Evolutionary conservation across 2,888 invertebrate species (phyloP).

Genomic region (Boloria euphrosyne): DNA sequence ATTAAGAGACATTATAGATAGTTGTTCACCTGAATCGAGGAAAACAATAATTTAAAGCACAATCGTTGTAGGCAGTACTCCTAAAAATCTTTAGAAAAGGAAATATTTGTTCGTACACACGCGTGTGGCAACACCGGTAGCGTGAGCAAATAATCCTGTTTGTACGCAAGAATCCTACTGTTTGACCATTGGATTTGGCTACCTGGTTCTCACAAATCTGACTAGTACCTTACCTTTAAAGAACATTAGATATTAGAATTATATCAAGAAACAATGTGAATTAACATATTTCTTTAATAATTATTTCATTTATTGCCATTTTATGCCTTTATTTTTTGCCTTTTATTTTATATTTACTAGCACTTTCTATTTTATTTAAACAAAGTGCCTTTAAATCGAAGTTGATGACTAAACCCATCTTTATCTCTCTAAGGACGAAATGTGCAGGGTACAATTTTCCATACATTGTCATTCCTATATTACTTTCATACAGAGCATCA

Average conservation of each 20-base stretch:
- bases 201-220: constrained; percentile 48
- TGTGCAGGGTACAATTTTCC: no score
- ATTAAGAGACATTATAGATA: no score
- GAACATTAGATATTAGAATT: background rate
- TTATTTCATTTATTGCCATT: no score
- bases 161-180: constrained; percentile 67
- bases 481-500: no score
- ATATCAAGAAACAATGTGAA: background rate
- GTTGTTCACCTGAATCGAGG: no score
- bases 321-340: no score
- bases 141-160: constrained; percentile 73
- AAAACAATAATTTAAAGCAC: background rate
- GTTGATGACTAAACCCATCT: no score
- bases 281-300: background rate
- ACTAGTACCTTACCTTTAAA: constrained; percentile 2
- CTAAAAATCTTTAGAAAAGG: constrained; percentile 61
- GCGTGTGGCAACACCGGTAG: constrained; percentile 82
- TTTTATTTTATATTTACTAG: no score
- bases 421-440: no score
- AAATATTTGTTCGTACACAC: constrained; percentile 68
- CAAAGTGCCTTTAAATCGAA: no score
- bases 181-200: constrained; percentile 61
- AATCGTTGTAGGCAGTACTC: constrained; percentile 57
- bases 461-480: no score
- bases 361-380: no score